Conservation (phyloP, 2,113 vertebrate species). For the Scalopus aquaticus region DNA sequence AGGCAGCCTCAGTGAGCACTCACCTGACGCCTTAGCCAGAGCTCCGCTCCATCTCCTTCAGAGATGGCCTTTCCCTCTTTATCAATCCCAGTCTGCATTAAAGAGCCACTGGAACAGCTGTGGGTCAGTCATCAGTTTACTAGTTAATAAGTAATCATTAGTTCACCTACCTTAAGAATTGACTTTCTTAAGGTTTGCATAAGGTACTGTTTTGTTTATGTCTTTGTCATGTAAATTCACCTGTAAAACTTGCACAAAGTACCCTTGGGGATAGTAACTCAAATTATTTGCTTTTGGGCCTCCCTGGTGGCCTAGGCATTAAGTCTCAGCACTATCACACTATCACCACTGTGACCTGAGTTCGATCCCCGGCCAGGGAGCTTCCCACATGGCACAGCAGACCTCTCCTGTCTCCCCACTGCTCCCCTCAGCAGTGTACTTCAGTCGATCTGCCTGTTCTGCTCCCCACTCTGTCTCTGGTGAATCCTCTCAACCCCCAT, state of each 20-base stretch:
- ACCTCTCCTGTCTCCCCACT: too few species aligned
- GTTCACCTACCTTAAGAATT: constrained; percentile 5
- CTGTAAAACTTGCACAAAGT: not conserved
- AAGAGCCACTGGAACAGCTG: not conserved
- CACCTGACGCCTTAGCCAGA: too few species aligned
- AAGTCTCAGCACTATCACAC: too few species aligned
- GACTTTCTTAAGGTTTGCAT: not conserved
- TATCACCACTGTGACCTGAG: too few species aligned
- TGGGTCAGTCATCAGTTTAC: not conserved
- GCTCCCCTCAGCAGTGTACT: too few species aligned
- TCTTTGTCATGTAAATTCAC: constrained; percentile 45
- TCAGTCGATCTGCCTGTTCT: too few species aligned
- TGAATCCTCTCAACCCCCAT: too few species aligned
- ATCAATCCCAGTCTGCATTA: not conserved
- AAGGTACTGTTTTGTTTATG: not conserved
- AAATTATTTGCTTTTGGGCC: not conserved
- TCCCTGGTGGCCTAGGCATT: too few species aligned
- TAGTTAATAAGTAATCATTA: not conserved
- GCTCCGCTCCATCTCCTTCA: not conserved
- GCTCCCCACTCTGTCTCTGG: too few species aligned
- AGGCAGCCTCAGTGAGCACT: too few species aligned
- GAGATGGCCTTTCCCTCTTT: not conserved
- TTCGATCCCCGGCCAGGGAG: too few species aligned
- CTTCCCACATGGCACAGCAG: too few species aligned
- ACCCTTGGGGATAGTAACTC: not conserved